Base-by-base conservation (phyloP, 2,113 vertebrate genomes). In the Pseudopipra pipra region DNA sequence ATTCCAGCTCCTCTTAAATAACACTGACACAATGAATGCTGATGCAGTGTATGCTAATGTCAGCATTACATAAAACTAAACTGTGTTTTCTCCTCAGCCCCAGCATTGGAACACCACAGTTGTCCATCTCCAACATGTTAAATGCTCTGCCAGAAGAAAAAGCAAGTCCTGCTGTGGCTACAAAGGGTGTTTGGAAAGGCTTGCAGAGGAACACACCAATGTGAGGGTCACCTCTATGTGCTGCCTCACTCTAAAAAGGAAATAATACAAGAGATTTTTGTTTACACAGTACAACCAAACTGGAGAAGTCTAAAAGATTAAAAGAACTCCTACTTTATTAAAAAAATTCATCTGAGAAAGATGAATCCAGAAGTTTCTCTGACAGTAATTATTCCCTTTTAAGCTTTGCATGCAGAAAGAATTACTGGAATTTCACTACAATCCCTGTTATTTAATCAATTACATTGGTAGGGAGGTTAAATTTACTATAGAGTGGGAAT, bases 371-470 rank as follows among this genome's bases (percentile, higher is more conserved):
- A 96, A 95, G 51, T 85, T 93, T 86, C 88, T 83, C 72, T 90
- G 90, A 94, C 78, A 93, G 88, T 90, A 95, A 95, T 95, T 90
- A 95, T 81, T 96, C 83, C 47, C 63, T 92, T 95, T 93, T 92
- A 80, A 84, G 79, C 61, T 93, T 78, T 11, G 4, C 76, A 87
- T 65, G 73, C 70, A 93, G 93, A 92, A 96, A 95, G 59, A 66
- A 84, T 93, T 81, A 78, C 83, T 81, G 80, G 86, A 96, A 95
- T 92, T 93, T 92, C 96, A 93, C 95, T 95, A 89, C 9, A 56
- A 78, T 95, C 63, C 73, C 80, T 92, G 61, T 95, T 95, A 96
- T 92, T 97, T 93, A 84, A 95, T 94, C 85, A 86, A 72, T 97
- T 96, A 90, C 14, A 6, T 86, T 94, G 63, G 82, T 92, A 87